These are phyloP conservation scores for Beroe forskalii DNA, from an alignment of 37 sponge, comb jelly and placozoan genomes.

Conservation along the genomic window DNA sequence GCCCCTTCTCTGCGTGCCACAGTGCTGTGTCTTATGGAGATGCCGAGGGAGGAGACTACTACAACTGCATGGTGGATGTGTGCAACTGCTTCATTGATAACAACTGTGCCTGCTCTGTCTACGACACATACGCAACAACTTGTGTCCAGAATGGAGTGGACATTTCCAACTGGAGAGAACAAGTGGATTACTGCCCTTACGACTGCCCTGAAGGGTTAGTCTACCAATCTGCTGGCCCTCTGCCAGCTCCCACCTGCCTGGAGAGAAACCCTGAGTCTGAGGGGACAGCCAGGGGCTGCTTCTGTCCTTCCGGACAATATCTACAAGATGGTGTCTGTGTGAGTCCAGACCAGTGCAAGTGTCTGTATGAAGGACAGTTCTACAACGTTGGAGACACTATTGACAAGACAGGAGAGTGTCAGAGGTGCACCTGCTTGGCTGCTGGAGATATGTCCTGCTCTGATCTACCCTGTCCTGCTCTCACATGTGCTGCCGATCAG, in stretches of 20 bases:
- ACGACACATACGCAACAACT: neutral
- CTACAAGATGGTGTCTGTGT: slow-evolving; percentile 15
- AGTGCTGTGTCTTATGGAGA: neutral
- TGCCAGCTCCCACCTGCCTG: too few species aligned
- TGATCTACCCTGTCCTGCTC: neutral
- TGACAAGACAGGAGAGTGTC: neutral
- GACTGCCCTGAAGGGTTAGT: neutral
- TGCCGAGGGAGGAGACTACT: neutral
- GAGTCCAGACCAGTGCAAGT: neutral
- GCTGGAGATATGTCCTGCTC: too few species aligned
- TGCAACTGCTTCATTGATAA: neutral
- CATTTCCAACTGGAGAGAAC: neutral
- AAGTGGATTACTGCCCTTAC: neutral
- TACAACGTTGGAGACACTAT: neutral
- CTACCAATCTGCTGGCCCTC: neutral
- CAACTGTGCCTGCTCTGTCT: slow-evolving; percentile 2
- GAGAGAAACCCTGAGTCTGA: neutral
- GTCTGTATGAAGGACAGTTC: slow-evolving; percentile 7
- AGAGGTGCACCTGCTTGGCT: neutral
- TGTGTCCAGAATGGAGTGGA: neutral
- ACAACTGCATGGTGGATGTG: slow-evolving; percentile 22
- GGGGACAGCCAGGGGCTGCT: neutral
- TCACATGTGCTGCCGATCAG: neutral
- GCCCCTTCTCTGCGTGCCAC: slow-evolving; percentile 14
- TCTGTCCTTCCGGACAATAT: slow-evolving; percentile 11